phyloP scores from a whole-genome alignment of 2,797 vertebrate species.

The Etheostoma perlongum region DNA sequence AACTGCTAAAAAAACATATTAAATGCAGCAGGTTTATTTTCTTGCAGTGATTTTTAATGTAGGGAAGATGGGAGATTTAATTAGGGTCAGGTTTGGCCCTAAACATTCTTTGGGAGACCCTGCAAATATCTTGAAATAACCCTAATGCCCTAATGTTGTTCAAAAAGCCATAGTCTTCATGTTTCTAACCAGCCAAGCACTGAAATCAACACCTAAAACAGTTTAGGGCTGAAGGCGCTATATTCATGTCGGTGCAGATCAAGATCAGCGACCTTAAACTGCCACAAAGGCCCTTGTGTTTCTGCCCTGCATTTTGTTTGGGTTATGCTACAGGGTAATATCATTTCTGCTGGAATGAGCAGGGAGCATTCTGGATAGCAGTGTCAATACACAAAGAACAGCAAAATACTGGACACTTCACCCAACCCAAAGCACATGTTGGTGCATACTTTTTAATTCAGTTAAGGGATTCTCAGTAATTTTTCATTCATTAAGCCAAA shows the following conservation, averaged over 20 bases:
- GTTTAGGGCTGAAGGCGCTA: background rate
- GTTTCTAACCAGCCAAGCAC: background rate
- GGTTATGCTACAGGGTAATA: background rate
- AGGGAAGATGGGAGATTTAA: background rate
- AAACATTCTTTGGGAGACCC: background rate
- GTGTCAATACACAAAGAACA: conserved; percentile 24
- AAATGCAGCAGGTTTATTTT: background rate
- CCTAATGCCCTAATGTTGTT: background rate
- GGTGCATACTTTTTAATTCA: conserved; percentile 14
- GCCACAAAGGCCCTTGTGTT: background rate
- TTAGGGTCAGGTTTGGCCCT: background rate
- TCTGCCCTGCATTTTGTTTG: background rate
- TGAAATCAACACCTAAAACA: background rate
- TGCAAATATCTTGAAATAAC: background rate
- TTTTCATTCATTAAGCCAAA: conserved; percentile 12
- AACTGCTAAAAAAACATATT: background rate
- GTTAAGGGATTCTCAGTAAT: background rate
- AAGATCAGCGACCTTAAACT: conserved; percentile 1
- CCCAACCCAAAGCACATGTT: background rate
- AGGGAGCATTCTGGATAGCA: background rate
- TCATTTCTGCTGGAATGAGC: background rate
- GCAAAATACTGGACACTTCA: conserved; percentile 11
- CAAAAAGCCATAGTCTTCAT: background rate
- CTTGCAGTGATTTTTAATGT: conserved; percentile 5
- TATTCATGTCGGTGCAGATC: conserved; percentile 5